phyloP scores from a whole-genome alignment of 2,888 invertebrate species.

The Amiota mariae region DNA sequence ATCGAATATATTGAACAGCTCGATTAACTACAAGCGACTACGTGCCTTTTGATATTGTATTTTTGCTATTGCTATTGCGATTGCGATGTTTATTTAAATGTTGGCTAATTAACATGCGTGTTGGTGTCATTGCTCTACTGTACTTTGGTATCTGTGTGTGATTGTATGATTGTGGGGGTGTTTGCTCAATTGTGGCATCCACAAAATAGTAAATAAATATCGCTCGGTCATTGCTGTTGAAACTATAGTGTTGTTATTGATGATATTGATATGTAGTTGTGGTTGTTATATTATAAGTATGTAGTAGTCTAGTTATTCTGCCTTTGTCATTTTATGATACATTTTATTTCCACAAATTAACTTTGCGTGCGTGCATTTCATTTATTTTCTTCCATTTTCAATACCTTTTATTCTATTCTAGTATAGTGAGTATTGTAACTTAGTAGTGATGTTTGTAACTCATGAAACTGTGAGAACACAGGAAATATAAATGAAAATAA shows the following conservation, averaged over 20 bases:
- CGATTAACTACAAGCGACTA: conserved; percentile 13
- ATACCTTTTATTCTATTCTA: too few relatives aligned
- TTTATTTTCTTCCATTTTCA: too few relatives aligned
- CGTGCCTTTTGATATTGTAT: neutral
- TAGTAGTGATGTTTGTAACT: too few relatives aligned
- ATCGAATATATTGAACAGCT: conserved; percentile 2
- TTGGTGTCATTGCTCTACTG: too few relatives aligned
- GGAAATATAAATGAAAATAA: too few relatives aligned
- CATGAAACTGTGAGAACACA: too few relatives aligned
- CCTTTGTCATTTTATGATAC: neutral
- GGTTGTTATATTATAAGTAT: too few relatives aligned
- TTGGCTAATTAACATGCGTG: conserved; percentile 17
- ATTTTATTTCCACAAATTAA: neutral
- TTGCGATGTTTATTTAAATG: neutral
- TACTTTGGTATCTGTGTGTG: neutral
- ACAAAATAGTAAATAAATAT: neutral
- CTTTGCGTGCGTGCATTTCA: neutral
- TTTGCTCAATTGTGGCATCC: neutral
- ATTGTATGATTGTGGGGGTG: neutral
- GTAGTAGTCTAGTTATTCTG: neutral
- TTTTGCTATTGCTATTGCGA: neutral
- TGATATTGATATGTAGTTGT: neutral
- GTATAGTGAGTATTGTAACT: too few relatives aligned
- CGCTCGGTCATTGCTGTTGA: too few relatives aligned
- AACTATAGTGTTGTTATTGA: neutral